Conservation (phyloP, 2,797 vertebrate genomes). For the Sardinella longiceps region DNA sequence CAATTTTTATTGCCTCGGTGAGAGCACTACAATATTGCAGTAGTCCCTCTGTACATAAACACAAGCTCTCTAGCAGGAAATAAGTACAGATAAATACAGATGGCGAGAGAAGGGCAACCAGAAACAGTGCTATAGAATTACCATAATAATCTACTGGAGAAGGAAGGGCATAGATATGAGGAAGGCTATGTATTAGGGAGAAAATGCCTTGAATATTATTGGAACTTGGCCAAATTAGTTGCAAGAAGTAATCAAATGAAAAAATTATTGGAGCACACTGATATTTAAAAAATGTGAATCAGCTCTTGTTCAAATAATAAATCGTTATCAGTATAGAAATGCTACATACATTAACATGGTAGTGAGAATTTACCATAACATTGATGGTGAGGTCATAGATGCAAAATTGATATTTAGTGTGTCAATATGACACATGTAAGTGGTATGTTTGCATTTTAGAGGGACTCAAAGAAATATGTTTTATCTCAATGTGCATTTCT, state of each 20-base stretch:
- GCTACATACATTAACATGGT: neutral
- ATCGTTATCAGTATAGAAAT: no score
- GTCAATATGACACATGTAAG: no score
- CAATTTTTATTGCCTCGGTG: neutral
- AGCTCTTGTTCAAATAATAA: no score
- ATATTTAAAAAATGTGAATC: neutral
- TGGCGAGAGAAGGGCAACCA: neutral
- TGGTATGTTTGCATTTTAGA: no score
- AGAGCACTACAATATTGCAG: neutral
- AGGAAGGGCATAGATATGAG: neutral
- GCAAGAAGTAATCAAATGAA: no score
- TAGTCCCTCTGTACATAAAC: neutral
- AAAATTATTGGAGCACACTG: no score
- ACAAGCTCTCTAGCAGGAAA: neutral
- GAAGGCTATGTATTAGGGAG: neutral
- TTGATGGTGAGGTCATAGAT: neutral
- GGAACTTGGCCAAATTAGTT: no score
- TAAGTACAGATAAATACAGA: neutral
- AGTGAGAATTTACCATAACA: neutral
- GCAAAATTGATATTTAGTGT: no score
- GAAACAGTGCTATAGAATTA: neutral
- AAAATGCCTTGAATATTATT: no score
- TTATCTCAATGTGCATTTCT: no score
- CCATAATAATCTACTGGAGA: conserved; percentile 19
- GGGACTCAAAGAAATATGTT: no score